Evolutionary conservation across 2,888 invertebrate genomes (phyloP), one percentile per base, ranked within the genome.

Genomic region (Metallyticus violacea): DNA sequence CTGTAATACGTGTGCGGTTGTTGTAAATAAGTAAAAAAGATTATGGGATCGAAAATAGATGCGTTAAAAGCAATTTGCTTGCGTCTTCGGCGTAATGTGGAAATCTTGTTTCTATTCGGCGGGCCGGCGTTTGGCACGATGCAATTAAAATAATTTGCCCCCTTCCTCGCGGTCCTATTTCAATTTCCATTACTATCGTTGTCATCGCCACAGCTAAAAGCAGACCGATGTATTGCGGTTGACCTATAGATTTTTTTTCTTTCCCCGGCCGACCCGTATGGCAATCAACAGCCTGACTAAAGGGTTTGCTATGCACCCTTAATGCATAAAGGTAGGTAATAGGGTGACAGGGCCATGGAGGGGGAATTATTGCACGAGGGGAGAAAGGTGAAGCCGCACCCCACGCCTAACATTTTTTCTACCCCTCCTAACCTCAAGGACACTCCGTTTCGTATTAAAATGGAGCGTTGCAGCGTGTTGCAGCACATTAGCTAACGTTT

Each of bases 221-320:
- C 82, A 82, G 62, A 82, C 76, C 82, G 40, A 40, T 82, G 82
- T 82, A 82, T 82, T 82, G 82, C 26, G 82, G 82, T 82, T 81
- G 28, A 81, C 81, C 81, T 81, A 81, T 83, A 77, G 62, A 27
- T 83, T 83, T 83, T 77, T 83, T 83, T 25, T 77, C 78, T 25
- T 7, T 27, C 79, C 79, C 26, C 79, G 22, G 22, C 15, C 15
- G 3, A 2, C 83, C 83, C 26, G 40, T 30, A 86, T 86, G 26
- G 85, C 86, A 87, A 85, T 86, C 87, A 87, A 82, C 87, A 86
- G 87, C 81, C 81, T 79, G 85, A 79, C 85, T 85, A 77, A 85
- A 77, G 86, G 87, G 86, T 86, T 86, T 87, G 86, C 86, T 87
- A 87, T 87, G 86, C 87, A 87, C 85, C 87, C 87, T 84, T 87